phyloP scores from a whole-genome alignment of 1,140 invertebrate genomes.

The Apis laboriosa region DNA sequence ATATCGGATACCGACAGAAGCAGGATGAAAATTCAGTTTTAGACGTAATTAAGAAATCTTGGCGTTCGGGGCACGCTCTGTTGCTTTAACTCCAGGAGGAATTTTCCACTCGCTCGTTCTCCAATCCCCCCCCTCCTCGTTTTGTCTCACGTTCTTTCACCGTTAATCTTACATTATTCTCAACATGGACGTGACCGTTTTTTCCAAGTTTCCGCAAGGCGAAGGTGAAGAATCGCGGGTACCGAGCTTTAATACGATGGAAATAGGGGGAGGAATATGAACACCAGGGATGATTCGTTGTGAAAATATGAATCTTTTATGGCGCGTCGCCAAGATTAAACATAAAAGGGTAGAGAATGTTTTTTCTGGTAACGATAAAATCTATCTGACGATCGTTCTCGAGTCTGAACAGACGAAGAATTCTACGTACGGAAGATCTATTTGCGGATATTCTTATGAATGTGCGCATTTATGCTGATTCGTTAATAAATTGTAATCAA shows the following conservation, averaged over 20 bases:
- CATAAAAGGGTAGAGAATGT: not conserved
- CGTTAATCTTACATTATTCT: constrained; percentile 39
- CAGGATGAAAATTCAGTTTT: constrained; percentile 10
- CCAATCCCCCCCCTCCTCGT: not conserved
- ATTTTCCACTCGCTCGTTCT: constrained; percentile 14
- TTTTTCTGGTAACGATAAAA: not conserved
- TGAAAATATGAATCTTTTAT: constrained; percentile 13
- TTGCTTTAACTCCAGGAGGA: constrained; percentile 22
- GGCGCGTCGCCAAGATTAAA: not conserved
- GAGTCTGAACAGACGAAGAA: not conserved
- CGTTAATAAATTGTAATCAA: too few species aligned
- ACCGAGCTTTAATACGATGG: not conserved
- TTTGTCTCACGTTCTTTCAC: constrained; percentile 18
- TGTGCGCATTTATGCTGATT: too few species aligned
- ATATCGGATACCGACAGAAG: not conserved
- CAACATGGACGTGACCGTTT: not conserved
- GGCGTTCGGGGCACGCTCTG: not conserved
- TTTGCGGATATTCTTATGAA: not conserved
- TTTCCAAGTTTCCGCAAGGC: not conserved
- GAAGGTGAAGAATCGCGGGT: not conserved
- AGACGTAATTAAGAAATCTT: constrained; percentile 42
- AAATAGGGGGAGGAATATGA: not conserved
- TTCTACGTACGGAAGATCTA: not conserved
- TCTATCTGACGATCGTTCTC: not conserved
- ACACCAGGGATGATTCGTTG: not conserved